A percentile compares a stretch with the other conserved stretches of the same genome.
phyloP scores from a whole-genome alignment of 2,797 vertebrate species.

The Poeciliopsis infans region DNA sequence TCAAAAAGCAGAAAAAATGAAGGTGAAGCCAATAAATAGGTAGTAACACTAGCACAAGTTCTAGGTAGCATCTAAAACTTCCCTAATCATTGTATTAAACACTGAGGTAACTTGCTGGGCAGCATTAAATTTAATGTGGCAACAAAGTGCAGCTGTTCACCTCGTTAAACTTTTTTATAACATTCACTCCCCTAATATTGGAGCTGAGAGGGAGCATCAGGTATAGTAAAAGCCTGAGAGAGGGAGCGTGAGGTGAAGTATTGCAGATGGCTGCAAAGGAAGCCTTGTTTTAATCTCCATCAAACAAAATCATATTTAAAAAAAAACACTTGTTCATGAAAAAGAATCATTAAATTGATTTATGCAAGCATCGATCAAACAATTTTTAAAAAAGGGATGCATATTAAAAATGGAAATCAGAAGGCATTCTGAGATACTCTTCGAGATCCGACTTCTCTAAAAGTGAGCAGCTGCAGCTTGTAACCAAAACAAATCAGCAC shows the following conservation, averaged over 20 bases:
- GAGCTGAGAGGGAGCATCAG: slow-evolving; percentile 11
- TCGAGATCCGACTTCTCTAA: slow-evolving; percentile 10
- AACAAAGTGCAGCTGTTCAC: slow-evolving; percentile 48
- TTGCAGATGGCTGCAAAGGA: slow-evolving; percentile 1
- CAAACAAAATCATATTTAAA: neutral
- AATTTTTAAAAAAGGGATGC: neutral
- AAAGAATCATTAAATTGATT: neutral
- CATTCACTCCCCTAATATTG: slow-evolving; percentile 20
- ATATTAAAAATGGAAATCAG: neutral
- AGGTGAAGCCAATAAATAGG: neutral
- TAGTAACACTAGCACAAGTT: slow-evolving; percentile 26
- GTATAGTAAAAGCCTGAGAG: slow-evolving; percentile 3
- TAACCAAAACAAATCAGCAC: slow-evolving; percentile 42
- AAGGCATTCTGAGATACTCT: slow-evolving; percentile 15
- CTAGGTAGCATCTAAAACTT: slow-evolving; percentile 53
- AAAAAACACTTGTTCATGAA: neutral
- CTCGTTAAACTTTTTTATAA: slow-evolving; percentile 24
- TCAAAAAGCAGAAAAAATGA: slow-evolving; percentile 7
- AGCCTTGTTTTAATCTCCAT: neutral
- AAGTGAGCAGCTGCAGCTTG: slow-evolving; percentile 30
- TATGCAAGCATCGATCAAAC: neutral
- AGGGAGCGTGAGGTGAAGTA: neutral
- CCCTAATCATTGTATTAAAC: slow-evolving; percentile 69
- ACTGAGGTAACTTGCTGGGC: slow-evolving; percentile 50
- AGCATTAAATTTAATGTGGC: slow-evolving; percentile 63